These are phyloP conservation scores for Arge pagana DNA, from an alignment of 2,888 invertebrate genomes.

Conservation along the genomic window DNA sequence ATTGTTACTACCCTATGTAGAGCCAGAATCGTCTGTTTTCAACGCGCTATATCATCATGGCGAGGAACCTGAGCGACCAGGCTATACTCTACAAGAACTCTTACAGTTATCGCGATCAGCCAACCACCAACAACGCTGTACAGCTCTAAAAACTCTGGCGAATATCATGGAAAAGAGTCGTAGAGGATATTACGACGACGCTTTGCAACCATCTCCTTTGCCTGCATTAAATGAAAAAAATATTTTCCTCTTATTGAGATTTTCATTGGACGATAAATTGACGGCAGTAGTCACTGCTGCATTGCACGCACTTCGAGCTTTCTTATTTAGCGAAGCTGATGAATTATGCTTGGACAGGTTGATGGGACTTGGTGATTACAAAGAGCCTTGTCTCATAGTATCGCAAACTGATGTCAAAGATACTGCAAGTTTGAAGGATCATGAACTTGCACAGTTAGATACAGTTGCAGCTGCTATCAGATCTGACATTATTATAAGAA, in stretches of 20 bases:
- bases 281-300: conserved; percentile 75
- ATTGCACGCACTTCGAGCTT: conserved; percentile 73
- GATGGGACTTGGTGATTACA: conserved; percentile 64
- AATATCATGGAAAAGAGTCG: conserved; percentile 75
- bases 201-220: conserved; percentile 73
- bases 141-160: conserved; percentile 79
- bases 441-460: conserved; percentile 84
- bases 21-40: conserved; percentile 63
- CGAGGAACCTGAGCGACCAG: conserved; percentile 87
- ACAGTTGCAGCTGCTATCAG: conserved; percentile 74
- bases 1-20: conserved; percentile 72
- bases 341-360: conserved; percentile 75
- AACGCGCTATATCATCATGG: conserved; percentile 89
- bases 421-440: conserved; percentile 78
- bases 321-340: conserved; percentile 78
- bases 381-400: conserved; percentile 46
- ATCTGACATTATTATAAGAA: conserved; percentile 76
- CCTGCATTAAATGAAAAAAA: conserved; percentile 67
- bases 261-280: conserved; percentile 84
- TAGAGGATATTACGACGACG: conserved; percentile 76
- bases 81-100: conserved; percentile 88
- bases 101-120: conserved; percentile 78
- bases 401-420: conserved; percentile 56
- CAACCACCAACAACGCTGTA: conserved; percentile 80
- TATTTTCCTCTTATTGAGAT: conserved; percentile 78